Evolutionary conservation across 2,113 vertebrate species (phyloP).

Genomic region (Emydura subglobosa): DNA sequence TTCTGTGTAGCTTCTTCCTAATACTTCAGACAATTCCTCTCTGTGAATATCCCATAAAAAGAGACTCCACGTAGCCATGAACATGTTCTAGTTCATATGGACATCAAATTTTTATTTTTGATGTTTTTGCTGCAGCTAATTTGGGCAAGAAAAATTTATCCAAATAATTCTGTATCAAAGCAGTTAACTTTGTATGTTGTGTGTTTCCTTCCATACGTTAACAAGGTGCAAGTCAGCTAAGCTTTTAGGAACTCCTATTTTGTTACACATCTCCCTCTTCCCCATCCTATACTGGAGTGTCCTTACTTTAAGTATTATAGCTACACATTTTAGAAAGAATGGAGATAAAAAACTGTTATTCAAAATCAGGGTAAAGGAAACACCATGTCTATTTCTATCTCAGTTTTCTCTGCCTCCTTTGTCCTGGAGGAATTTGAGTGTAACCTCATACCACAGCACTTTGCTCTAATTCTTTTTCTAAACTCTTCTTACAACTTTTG

Average conservation of each 20-base stretch:
- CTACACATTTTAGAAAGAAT: neutral
- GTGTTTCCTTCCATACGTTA: too few relatives aligned
- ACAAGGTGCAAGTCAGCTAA: neutral
- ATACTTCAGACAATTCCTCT: neutral
- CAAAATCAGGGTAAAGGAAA: neutral
- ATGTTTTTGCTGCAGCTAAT: neutral
- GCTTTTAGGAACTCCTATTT: neutral
- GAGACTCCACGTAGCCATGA: neutral
- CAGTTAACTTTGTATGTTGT: neutral
- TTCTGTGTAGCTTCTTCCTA: neutral
- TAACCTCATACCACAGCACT: neutral
- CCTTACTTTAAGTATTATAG: neutral
- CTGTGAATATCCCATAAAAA: neutral
- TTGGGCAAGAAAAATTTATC: neutral
- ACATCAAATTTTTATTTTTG: neutral
- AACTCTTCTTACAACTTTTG: neutral
- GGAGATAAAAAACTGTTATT: neutral
- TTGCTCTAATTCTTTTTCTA: neutral
- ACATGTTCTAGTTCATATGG: neutral
- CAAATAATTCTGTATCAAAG: neutral
- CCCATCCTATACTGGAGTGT: neutral
- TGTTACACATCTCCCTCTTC: neutral
- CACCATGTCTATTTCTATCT: neutral
- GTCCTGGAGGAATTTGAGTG: neutral
- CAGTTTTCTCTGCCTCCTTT: neutral